phyloP scores from a whole-genome alignment of 2,888 invertebrate genomes.

The Parnassius apollo region DNA sequence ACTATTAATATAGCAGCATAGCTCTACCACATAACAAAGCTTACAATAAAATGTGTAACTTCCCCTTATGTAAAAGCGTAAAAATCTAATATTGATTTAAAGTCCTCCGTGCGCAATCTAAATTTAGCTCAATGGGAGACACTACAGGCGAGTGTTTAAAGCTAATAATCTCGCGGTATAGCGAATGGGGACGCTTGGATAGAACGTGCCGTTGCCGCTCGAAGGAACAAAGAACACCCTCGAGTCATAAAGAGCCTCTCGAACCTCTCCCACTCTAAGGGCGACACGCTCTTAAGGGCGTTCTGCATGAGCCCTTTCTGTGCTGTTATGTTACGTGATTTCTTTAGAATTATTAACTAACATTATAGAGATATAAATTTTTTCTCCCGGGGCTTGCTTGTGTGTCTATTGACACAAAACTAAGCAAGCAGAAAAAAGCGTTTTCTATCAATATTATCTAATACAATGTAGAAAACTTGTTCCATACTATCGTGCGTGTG shows the following conservation, averaged over 20 bases:
- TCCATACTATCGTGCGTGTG: too few relatives aligned
- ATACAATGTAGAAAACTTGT: too few relatives aligned
- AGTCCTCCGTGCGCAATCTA: neutral
- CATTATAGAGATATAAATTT: too few relatives aligned
- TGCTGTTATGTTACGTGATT: constrained; percentile 9
- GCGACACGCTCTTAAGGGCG: constrained; percentile 17
- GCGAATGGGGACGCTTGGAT: constrained; percentile 1
- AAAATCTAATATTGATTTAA: too few relatives aligned
- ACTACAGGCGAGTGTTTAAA: constrained; percentile 4
- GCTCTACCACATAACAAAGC: too few relatives aligned
- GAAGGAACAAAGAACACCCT: constrained; percentile 19
- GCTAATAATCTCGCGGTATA: constrained; percentile 6
- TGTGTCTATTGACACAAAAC: too few relatives aligned
- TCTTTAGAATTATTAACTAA: constrained; percentile 1
- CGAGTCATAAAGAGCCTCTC: constrained; percentile 12
- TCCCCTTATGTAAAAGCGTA: too few relatives aligned
- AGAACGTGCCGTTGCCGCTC: constrained; percentile 8
- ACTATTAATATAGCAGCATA: too few relatives aligned
- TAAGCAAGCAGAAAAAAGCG: too few relatives aligned
- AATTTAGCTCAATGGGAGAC: neutral
- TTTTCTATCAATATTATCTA: too few relatives aligned
- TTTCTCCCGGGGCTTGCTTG: too few relatives aligned
- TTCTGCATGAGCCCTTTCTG: constrained; percentile 6
- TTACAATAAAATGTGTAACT: too few relatives aligned
- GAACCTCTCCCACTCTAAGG: constrained; percentile 21